phyloP scores from a whole-genome alignment of 2,888 invertebrate genomes.

The Phorcus lineatus region DNA sequence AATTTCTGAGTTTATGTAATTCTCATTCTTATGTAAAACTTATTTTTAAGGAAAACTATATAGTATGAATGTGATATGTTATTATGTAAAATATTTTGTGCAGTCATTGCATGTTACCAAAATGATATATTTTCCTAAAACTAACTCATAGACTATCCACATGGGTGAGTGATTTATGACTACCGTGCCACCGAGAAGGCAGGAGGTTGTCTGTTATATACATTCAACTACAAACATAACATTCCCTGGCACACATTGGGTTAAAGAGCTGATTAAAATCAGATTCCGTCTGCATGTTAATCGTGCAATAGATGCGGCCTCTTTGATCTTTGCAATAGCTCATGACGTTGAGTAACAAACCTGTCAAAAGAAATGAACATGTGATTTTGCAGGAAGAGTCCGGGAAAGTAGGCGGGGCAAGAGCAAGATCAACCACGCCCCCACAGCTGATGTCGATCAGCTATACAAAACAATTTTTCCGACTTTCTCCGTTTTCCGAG shows the following conservation, averaged over 20 bases:
- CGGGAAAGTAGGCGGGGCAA: neutral
- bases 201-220: neutral
- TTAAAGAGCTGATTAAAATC: slow-evolving; percentile 7
- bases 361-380: slow-evolving; percentile 5
- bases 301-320: neutral
- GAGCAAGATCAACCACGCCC: neutral
- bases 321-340: neutral
- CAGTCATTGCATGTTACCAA: too few species aligned
- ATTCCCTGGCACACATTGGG: neutral
- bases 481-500: neutral
- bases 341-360: slow-evolving; percentile 4
- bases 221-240: neutral
- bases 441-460: neutral
- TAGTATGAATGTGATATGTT: too few species aligned
- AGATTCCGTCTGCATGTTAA: neutral
- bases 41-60: too few species aligned
- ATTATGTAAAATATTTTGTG: too few species aligned
- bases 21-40: too few species aligned
- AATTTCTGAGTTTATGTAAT: too few species aligned
- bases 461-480: neutral
- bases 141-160: too few species aligned
- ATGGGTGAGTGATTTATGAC: neutral
- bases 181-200: neutral
- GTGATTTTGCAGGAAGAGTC: neutral
- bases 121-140: too few species aligned